These are phyloP conservation scores for Chamaetylas fuelleborni DNA, from an alignment of 2,113 vertebrate genomes.

Conservation along the genomic window DNA sequence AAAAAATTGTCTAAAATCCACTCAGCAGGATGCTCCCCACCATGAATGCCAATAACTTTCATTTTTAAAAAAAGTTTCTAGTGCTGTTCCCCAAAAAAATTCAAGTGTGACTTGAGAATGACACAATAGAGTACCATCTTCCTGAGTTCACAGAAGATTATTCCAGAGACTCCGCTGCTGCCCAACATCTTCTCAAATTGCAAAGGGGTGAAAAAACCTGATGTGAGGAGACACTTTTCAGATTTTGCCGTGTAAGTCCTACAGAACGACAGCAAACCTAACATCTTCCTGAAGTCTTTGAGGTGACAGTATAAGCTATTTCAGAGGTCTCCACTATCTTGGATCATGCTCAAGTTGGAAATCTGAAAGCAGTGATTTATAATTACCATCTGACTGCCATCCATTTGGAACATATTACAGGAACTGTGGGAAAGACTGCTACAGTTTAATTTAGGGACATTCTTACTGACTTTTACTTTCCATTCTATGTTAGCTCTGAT, in stretches of 20 bases:
- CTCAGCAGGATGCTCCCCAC: neutral
- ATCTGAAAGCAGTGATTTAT: constrained; percentile 14
- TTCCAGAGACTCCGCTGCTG: neutral
- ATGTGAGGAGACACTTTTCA: neutral
- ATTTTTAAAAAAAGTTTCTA: neutral
- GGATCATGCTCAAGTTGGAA: neutral
- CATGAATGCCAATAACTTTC: neutral
- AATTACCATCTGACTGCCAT: constrained; percentile 22
- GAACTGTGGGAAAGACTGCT: neutral
- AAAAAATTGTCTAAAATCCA: neutral
- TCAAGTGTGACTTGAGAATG: neutral
- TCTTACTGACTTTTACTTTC: neutral
- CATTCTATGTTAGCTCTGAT: neutral
- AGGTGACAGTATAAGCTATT: constrained; percentile 6
- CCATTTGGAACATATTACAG: neutral
- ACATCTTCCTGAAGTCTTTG: neutral
- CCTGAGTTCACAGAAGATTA: neutral
- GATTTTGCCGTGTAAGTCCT: neutral
- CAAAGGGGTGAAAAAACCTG: neutral
- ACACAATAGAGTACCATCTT: neutral
- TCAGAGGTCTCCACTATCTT: constrained; percentile 20
- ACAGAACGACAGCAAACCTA: neutral
- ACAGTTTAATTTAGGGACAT: constrained; percentile 24
- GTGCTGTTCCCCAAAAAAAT: neutral
- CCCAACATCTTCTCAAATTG: neutral